Percentiles rank a stretch among this genome's conserved stretches.
These are phyloP conservation scores for Parnassius smintheus DNA, from an alignment of 2,888 invertebrate genomes.

Conservation along the genomic window DNA sequence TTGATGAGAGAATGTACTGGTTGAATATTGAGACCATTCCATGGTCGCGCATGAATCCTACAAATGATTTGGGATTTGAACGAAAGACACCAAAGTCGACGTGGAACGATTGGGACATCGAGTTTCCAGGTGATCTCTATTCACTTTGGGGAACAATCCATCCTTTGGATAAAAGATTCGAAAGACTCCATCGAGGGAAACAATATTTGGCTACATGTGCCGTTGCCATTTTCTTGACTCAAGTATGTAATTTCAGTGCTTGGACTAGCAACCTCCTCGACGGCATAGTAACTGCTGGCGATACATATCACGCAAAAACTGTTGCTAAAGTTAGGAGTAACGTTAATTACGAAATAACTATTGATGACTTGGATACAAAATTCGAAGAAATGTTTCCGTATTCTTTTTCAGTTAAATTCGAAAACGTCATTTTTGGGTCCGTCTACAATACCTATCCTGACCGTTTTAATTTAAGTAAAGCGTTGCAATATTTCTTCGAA, in stretches of 20 bases:
- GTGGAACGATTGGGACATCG: constrained; percentile 86
- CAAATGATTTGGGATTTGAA: constrained; percentile 61
- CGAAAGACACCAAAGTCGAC: constrained; percentile 57
- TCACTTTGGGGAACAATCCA: constrained; percentile 85
- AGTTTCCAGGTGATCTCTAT: constrained; percentile 84
- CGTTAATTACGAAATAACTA: constrained; percentile 78
- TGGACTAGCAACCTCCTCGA: constrained; percentile 84
- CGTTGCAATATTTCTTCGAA: constrained; percentile 82
- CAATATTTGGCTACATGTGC: constrained; percentile 83
- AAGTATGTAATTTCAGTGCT: constrained; percentile 81
- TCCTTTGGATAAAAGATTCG: constrained; percentile 81
- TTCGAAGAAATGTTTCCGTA: constrained; percentile 81
- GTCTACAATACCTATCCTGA: constrained; percentile 80
- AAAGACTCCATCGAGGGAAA: constrained; percentile 77
- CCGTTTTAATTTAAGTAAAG: constrained; percentile 83
- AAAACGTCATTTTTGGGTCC: constrained; percentile 81
- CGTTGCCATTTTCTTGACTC: constrained; percentile 80
- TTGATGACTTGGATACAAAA: constrained; percentile 78
- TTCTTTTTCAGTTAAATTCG: constrained; percentile 78
- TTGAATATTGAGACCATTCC: constrained; percentile 62
- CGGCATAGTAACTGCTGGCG: constrained; percentile 82
- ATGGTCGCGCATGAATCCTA: constrained; percentile 63
- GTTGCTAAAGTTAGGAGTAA: constrained; percentile 58
- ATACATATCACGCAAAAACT: constrained; percentile 79
- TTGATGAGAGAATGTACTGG: constrained; percentile 77